Base-by-base conservation (phyloP, 2,888 invertebrate genomes). In the Malacosoma neustria region DNA sequence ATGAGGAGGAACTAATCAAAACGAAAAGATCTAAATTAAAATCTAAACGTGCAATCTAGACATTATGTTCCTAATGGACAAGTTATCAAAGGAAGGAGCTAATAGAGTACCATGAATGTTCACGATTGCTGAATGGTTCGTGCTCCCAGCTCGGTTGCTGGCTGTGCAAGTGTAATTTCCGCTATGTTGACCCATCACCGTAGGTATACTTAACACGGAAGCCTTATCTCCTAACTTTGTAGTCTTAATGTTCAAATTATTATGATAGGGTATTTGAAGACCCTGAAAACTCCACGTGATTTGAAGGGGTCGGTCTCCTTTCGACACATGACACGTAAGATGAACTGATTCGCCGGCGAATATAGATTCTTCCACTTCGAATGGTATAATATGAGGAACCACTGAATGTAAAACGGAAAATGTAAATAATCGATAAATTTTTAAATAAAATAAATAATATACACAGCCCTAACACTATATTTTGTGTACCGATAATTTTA, bases 211-310 rank as follows among this genome's bases (percentile, higher is more conserved):
- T 50, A 91, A 71, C 36, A 89, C 81, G 35, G 88, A 88, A 43
- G 87, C 87, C 57, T 86, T 82, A 46, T 85, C 80, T 48, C 88
- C 88, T 60, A 88, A 68, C 60, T 85, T 87, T 39, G 85, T 86
- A 4, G 86, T 87, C 22, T 81, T 85, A 46, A 88, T 75, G 41
- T 87, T 88, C 74, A 75, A 76, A 51, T 74, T 84, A 61, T 80
- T 77, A 49, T 80, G 80, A 65, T 73, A 87, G 54, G 86, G 81
- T 64, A 92, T 89, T 41, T 88, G 87, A 45, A 85, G 76, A 57
- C 89, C 90, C 63, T 92, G 90, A 64, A 91, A 88, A 55, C 81
- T 88, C 93, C 93, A 93, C 34, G 82, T 77, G 51, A 93, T 90
- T 59, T 88, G 88, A 50, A 93, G 80, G 33, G 93, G 93, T 36